phyloP scores from a whole-genome alignment of 1,140 invertebrate species.

The Papilio aristodemus region DNA sequence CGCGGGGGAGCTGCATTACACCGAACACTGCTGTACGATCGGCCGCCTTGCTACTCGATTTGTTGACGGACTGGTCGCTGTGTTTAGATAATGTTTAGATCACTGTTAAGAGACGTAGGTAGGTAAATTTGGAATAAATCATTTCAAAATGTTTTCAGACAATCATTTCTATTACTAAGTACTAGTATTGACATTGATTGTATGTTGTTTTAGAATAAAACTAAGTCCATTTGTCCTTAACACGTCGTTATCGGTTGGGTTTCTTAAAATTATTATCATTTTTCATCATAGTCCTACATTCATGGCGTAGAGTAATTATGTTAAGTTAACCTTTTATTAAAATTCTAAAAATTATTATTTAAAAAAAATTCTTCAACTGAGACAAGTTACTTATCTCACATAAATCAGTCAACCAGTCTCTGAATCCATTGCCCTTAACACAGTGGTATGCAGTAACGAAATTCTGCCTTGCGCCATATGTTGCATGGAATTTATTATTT shows the following conservation, averaged over 20 bases:
- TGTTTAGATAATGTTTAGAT: slow-evolving; percentile 21
- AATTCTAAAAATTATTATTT: not conserved
- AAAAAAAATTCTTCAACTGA: not conserved
- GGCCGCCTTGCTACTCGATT: slow-evolving; percentile 56
- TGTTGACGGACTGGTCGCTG: slow-evolving; percentile 50
- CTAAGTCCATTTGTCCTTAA: too few relatives aligned
- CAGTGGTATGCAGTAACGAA: slow-evolving; percentile 41
- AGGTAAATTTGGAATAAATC: not conserved
- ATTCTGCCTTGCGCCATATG: slow-evolving; percentile 62
- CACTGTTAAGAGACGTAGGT: not conserved
- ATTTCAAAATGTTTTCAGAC: not conserved
- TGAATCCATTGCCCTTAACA: slow-evolving; percentile 39
- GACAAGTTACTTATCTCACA: not conserved
- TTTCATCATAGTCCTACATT: too few relatives aligned
- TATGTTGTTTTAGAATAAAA: not conserved
- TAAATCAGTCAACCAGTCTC: slow-evolving; percentile 37
- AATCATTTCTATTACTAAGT: not conserved
- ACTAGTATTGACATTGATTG: not conserved
- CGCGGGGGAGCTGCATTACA: slow-evolving; percentile 63
- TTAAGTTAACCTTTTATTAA: too few relatives aligned
- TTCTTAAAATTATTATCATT: too few relatives aligned
- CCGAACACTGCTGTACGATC: slow-evolving; percentile 41
- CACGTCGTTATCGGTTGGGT: too few relatives aligned
- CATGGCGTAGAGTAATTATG: too few relatives aligned
- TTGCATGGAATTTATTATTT: slow-evolving; percentile 76